Conservation (phyloP, 2,888 invertebrate species). For the Theodoxus fluviatilis region DNA sequence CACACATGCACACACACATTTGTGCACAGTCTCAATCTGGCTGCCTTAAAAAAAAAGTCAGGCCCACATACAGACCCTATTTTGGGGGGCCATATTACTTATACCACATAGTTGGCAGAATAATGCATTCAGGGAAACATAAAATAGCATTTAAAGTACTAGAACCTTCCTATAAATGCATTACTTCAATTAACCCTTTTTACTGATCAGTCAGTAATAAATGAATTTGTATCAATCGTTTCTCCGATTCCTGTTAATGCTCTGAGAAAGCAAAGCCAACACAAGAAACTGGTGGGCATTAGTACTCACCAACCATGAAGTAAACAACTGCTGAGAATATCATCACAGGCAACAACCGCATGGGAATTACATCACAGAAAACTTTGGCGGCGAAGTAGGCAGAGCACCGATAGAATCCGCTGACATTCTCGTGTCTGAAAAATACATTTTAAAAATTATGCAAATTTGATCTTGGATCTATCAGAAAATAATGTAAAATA, state of each 20-base stretch:
- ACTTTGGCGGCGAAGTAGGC: constrained; percentile 63
- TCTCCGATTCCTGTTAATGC: background rate
- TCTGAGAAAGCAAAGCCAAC: background rate
- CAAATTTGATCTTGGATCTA: background rate
- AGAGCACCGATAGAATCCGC: constrained; percentile 64
- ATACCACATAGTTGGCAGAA: background rate
- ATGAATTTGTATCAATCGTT: background rate
- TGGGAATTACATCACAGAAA: constrained; percentile 63
- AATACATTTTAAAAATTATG: no score
- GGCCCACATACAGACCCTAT: constrained; percentile 21
- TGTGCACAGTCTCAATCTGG: constrained; percentile 49
- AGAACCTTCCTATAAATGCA: background rate
- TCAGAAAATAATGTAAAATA: constrained; percentile 3
- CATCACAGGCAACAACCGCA: constrained; percentile 55
- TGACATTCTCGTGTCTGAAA: constrained; percentile 63
- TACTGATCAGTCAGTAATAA: background rate
- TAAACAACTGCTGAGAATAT: constrained; percentile 58
- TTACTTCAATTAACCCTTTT: background rate
- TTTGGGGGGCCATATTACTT: constrained; percentile 16
- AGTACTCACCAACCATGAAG: constrained; percentile 61
- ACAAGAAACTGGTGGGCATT: background rate
- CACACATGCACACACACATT: no score
- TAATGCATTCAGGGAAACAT: background rate
- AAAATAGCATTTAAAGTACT: background rate
- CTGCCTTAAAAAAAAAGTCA: constrained; percentile 29